Conservation (phyloP, 1,140 invertebrate species). For the Frieseomelitta varia region DNA sequence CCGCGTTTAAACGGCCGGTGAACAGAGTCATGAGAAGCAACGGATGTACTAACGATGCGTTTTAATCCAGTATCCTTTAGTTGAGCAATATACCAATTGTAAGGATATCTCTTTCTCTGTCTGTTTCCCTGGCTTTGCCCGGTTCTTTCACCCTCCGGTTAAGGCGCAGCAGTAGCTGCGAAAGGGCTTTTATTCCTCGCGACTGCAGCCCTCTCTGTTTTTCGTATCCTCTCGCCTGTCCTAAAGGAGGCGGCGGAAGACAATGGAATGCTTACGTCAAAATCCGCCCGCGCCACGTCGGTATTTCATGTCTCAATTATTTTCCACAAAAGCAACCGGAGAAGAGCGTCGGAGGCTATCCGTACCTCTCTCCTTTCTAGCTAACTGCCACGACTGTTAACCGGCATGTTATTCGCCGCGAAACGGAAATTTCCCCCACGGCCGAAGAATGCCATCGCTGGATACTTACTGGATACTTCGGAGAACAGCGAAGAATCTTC, state of each 20-base stretch:
- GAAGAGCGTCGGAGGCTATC: conserved; percentile 38
- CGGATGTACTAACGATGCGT: conserved; percentile 51
- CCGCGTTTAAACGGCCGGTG: background rate
- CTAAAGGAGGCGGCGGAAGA: conserved; percentile 74
- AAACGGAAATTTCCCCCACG: conserved; percentile 49
- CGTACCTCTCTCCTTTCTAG: background rate
- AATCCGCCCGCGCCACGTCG: conserved; percentile 71
- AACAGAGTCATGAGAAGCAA: background rate
- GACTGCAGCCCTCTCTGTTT: conserved; percentile 47
- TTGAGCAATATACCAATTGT: conserved; percentile 5
- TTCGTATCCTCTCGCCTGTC: conserved; percentile 65
- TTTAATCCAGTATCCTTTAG: conserved; percentile 53
- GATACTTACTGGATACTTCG: background rate
- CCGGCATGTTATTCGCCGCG: conserved; percentile 36
- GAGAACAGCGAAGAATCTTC: background rate
- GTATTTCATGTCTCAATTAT: conserved; percentile 81
- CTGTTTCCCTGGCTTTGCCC: background rate
- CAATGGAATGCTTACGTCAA: conserved; percentile 78
- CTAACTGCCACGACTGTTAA: conserved; percentile 42
- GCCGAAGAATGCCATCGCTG: conserved; percentile 7
- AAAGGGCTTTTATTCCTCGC: conserved; percentile 39
- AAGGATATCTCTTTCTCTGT: background rate
- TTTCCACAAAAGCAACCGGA: conserved; percentile 75
- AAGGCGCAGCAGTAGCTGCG: conserved; percentile 21
- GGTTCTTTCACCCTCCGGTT: conserved; percentile 22